Base-by-base conservation (phyloP, 2,113 vertebrate species). In the Heterotis niloticus region DNA sequence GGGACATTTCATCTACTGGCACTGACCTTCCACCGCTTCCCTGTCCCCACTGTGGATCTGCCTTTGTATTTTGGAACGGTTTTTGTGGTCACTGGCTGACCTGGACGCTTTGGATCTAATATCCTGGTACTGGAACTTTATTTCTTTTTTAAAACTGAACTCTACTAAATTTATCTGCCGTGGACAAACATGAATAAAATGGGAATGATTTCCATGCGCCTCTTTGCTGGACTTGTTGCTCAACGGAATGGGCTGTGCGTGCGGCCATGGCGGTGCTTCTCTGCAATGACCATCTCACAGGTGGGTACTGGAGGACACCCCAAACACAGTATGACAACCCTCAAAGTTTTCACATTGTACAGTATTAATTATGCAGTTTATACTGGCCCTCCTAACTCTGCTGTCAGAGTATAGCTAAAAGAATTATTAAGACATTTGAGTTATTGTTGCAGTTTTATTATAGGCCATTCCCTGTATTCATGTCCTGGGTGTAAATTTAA, bases 241-340 rank as follows among this genome's bases (percentile, higher is more conserved):
- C 65, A 68, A 60, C 79, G 85, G 77, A 28, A 85, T 75, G 70
- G 81, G 23, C 74, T 76, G 1, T 79, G 12, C 60, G 66, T 84
- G 51, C 84, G 34, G 16, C 75, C 17, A 64, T 75, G 89, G 28
- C 86, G 75, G 24, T 78, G 81, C 70, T 12, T 86, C 9, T 66
- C 87, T 81, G 91, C 88, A 75, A 85, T 90, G 79, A 89, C 92
- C 16, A 79, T 87, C 62, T 82, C 85, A 82, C 92, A 94, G 93
- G 93, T 94, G 85, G 10, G 85, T 44, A n/a, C n/a, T n/a, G n/a
- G n/a, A n/a, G n/a, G n/a, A n/a, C n/a, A n/a, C n/a, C n/a, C n/a
- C n/a, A n/a, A n/a, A n/a, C n/a, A n/a, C n/a, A n/a, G n/a, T n/a
- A 44, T 44, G 34, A n/a, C 34, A 44, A 44, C 34, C 34, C 7